Base-by-base conservation (phyloP, 2,888 invertebrate species). In the Amaurobius ferox region DNA sequence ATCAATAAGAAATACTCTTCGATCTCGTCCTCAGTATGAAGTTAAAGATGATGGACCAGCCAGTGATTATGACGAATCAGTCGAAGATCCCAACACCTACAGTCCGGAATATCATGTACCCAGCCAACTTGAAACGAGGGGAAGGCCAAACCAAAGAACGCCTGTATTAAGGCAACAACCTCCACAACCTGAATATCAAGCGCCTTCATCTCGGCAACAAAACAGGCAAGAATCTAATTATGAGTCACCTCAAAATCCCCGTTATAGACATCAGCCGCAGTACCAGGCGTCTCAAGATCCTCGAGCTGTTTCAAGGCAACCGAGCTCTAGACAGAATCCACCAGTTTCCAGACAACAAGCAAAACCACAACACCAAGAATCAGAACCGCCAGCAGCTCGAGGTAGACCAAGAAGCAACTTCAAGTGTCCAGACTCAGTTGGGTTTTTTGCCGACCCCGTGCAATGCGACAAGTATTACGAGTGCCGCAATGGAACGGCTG, bases 401-500 rank as follows among this genome's bases (percentile, higher is more conserved):
- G 29, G 9, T 9, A 77, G 26, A 40, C 55, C 61, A 9, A 40
- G 72, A 66, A 70, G 62, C 28, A 79, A 48, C 16, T 86, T 86
- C 30, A 23, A 32, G 0, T 88, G 87, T 32, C 87, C 88, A 0
- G 83, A 87, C 19, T 9, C 79, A 11, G 83, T 30, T 44, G 88
- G 88, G 5, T 88, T 79, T 35, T 88, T 81, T 48, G 88, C 90
- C n/a, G 91, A 91, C 78, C 90, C 91, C 30, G 79, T 87, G 11
- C 89, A 90, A 73, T 91, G 91, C 79, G 91, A 91, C 89, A 90
- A 90, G 71, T 91, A 90, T 87, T 91, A 91, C 87, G 89, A 89
- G 32, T 91, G 91, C 81, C 62, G 86, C 29, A 88, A 88, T 71
- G 81, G 79, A 1, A 67, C 78, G 13, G 77, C 86, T 13, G 80